Evolutionary conservation across 2,113 vertebrate species (phyloP).

Genomic region (Menura novaehollandiae): DNA sequence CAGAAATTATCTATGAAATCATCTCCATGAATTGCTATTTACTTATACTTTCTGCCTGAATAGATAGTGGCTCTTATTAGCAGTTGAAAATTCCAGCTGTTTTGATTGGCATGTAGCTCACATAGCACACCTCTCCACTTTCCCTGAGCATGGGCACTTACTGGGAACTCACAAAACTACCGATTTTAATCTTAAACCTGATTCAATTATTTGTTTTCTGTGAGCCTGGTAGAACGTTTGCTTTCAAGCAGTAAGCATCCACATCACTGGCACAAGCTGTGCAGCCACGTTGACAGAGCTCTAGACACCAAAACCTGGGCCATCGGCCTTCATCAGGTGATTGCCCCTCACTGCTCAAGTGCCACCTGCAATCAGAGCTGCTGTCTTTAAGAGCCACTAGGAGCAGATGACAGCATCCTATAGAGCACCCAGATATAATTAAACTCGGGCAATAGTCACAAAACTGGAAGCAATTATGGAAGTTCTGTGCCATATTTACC

Average conservation of each 20-base stretch:
- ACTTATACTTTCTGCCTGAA: not conserved
- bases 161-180: not conserved
- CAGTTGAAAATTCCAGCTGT: not conserved
- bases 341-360: not conserved
- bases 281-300: not conserved
- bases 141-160: not conserved
- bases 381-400: not conserved
- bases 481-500: not conserved
- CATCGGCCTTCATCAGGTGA: rapidly evolving
- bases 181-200: not conserved
- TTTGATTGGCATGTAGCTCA: not conserved
- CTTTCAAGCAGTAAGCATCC: not conserved
- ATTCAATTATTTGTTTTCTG: not conserved
- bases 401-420: not conserved
- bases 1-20: conserved; percentile 16
- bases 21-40: conserved; percentile 29
- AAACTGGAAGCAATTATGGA: not conserved
- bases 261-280: not conserved
- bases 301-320: not conserved
- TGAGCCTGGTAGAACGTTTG: not conserved
- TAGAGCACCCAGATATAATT: not conserved
- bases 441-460: not conserved
- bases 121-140: not conserved
- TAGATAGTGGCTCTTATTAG: not conserved
- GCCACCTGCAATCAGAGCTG: not conserved